Evolutionary conservation across 92 coral and sea anemone genomes (phyloP).

Genomic region (Pocillopora grandis): DNA sequence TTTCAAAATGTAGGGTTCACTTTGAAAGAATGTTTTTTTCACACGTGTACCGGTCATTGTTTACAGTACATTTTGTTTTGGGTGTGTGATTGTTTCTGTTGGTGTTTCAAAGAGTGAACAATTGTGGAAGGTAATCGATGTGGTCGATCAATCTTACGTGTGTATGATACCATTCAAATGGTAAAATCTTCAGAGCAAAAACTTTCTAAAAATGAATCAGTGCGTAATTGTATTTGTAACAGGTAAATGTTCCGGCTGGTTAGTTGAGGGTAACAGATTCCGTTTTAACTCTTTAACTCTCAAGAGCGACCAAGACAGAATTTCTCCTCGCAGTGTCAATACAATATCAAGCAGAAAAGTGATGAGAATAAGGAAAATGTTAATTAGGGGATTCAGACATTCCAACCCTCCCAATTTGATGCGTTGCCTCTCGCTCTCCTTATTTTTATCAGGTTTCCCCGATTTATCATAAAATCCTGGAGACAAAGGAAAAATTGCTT

Average conservation of each 20-base stretch:
- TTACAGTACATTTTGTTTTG: not conserved
- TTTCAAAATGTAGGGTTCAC: too few species aligned
- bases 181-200: not conserved
- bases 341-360: too few species aligned
- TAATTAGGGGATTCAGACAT: too few species aligned
- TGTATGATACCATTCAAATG: not conserved
- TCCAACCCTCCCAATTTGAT: too few species aligned
- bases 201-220: not conserved
- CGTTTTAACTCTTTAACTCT: not conserved
- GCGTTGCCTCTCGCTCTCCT: too few species aligned
- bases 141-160: not conserved
- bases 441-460: too few species aligned
- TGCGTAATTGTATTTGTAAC: not conserved
- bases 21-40: too few species aligned
- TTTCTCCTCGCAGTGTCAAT: too few species aligned
- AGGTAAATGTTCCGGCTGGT: slow-evolving; percentile 10
- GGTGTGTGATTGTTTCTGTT: slow-evolving; percentile 18
- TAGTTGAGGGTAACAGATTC: not conserved
- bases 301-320: too few species aligned
- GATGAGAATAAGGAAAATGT: too few species aligned
- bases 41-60: not conserved
- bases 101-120: not conserved
- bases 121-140: not conserved
- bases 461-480: too few species aligned
- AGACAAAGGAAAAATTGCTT: too few species aligned